Evolutionary conservation across 2,797 vertebrate species (phyloP), one percentile per base, ranked within the genome.

Genomic region (Paramormyrops hopkinsi): DNA sequence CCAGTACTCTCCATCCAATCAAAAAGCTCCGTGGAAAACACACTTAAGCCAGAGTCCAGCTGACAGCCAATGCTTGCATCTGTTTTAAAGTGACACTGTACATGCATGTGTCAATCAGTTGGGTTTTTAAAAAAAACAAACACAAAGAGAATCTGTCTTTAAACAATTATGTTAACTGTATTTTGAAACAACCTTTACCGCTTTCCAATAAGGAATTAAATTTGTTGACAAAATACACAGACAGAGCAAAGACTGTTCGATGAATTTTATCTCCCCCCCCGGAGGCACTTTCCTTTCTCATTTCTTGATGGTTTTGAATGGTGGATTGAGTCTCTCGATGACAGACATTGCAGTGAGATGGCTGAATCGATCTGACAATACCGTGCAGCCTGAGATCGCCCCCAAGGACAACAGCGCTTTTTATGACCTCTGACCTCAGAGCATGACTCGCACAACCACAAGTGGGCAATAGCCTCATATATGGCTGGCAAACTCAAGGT

Each of bases 1-100:
- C 73, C 41, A 89, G 44, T 59, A 89, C 73, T 83, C 76, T 6
- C 53, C 33, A 89, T 84, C 53, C 88, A 83, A 22, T 37, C 88
- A 56, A 89, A 59, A 22, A 48, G 53, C 51, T 83, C 41, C 0
- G 22, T 37, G 56, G 76, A 59, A 54, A 56, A 37, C 37, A 12
- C 41, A 85, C 9, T 25, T 51, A 85, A 51, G n/a, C 22, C 48
- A 51, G 46, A n/a, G 46, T 85, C 41, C 22, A 85, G 3, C 48
- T 50, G 44, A n/a, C 46, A 85, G 41, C 19, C 88, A 84, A 83
- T 82, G 29, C 19, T 50, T 65, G 17, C 41, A 53, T 62, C 22
- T 89, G 73, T 84, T 82, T 41, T 33, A n/a, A 46, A 89, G 51
- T 37, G 76, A 56, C 33, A 79, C 44, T 51, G 29, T 48, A 48